Evolutionary conservation across 2,888 invertebrate genomes (phyloP).

Genomic region (Coremacera marginata): DNA sequence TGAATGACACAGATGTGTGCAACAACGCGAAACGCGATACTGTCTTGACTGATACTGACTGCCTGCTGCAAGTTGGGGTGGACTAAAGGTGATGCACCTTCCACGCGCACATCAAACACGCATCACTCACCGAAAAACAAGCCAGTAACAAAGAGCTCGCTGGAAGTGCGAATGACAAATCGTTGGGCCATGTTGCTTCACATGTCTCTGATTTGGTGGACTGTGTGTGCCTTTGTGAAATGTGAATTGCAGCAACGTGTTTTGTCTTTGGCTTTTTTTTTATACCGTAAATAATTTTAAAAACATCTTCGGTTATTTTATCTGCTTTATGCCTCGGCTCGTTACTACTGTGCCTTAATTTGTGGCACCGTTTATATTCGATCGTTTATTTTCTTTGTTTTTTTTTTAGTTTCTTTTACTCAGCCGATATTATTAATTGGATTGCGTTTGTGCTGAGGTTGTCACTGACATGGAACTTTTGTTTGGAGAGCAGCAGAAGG

Average conservation of each 20-base stretch:
- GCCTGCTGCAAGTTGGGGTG: neutral
- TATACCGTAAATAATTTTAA: too few relatives aligned
- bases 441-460: too few relatives aligned
- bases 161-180: constrained; percentile 29
- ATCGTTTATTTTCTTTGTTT: neutral
- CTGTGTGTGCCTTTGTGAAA: neutral
- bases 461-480: too few relatives aligned
- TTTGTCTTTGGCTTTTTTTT: neutral
- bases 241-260: neutral
- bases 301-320: neutral
- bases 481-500: neutral
- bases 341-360: neutral
- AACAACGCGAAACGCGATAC: neutral
- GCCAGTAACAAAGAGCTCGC: neutral
- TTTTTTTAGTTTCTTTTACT: neutral
- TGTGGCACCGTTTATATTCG: neutral
- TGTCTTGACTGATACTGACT: neutral
- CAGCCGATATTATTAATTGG: neutral
- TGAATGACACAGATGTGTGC: constrained; percentile 10
- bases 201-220: neutral
- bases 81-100: neutral
- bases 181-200: neutral
- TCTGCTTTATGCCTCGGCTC: neutral
- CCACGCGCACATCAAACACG: neutral
- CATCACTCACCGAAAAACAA: neutral